phyloP scores from a whole-genome alignment of 2,888 invertebrate genomes.

The Catocala nupta region DNA sequence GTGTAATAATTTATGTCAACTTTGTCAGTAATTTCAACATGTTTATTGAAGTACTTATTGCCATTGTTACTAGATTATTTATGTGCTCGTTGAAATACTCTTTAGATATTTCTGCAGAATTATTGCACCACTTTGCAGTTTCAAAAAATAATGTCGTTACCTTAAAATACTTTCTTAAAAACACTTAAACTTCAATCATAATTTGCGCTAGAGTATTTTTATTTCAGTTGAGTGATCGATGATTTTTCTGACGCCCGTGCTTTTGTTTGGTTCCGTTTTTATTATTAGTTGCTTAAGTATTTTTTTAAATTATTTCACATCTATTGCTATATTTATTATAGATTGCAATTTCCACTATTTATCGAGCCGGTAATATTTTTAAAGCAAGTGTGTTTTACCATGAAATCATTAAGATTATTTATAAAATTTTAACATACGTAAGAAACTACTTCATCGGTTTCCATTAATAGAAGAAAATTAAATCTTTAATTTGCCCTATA shows the following conservation, averaged over 20 bases:
- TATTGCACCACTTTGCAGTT: background rate
- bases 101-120: background rate
- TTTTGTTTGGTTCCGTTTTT: background rate
- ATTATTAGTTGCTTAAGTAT: background rate
- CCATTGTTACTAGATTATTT: conserved; percentile 10
- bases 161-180: no score
- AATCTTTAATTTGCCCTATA: no score
- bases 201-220: background rate
- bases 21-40: conserved; percentile 1
- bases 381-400: no score
- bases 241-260: background rate
- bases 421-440: no score
- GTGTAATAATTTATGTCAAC: conserved; percentile 7
- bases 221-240: conserved; percentile 7
- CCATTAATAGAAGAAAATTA: no score
- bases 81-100: conserved; percentile 13
- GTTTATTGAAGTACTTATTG: conserved; percentile 13
- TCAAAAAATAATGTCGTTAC: background rate
- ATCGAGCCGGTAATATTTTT: no score
- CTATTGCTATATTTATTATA: no score
- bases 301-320: no score
- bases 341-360: no score
- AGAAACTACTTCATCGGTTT: no score
- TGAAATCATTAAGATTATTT: no score
- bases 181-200: no score